A percentile compares a stretch with the other conserved stretches of the same genome.
Evolutionary conservation across 1,140 invertebrate genomes (phyloP).

Genomic region (Cydia fagiglandana): DNA sequence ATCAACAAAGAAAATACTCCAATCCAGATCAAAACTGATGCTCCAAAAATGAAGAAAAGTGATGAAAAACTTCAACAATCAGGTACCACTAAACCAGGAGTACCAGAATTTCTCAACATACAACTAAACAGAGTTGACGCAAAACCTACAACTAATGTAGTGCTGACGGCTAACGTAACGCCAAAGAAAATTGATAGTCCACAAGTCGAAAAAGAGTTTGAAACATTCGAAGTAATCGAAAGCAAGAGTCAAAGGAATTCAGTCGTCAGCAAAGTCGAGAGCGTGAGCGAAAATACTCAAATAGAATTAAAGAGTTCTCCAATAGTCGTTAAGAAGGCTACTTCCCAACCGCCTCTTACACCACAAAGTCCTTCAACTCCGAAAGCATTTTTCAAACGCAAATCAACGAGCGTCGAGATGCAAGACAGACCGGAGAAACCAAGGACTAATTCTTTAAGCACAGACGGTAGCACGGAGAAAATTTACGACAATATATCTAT

Average conservation of each 20-base stretch:
- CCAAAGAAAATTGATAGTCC: conserved; percentile 71
- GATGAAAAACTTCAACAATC: conserved; percentile 70
- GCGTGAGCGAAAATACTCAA: conserved; percentile 45
- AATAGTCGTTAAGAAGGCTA: conserved; percentile 42
- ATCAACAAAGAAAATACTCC: conserved; percentile 64
- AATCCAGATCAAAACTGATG: conserved; percentile 49
- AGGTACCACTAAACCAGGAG: conserved; percentile 53
- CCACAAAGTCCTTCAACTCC: conserved; percentile 66
- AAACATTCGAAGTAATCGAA: conserved; percentile 56
- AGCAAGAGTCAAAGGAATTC: conserved; percentile 53
- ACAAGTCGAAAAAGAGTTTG: conserved; percentile 58
- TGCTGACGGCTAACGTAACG: conserved; percentile 80
- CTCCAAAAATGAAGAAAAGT: conserved; percentile 61
- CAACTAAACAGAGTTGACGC: conserved; percentile 84
- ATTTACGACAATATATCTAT: conserved; percentile 75
- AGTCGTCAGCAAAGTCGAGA: conserved; percentile 53
- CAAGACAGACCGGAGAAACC: conserved; percentile 65
- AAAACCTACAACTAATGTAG: conserved; percentile 81
- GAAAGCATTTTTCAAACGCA: conserved; percentile 68
- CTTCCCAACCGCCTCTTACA: conserved; percentile 38
- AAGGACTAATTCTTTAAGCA: conserved; percentile 68
- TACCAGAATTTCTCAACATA: conserved; percentile 86
- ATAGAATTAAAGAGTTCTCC: conserved; percentile 53
- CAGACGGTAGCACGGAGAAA: conserved; percentile 69
- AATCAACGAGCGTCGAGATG: conserved; percentile 63